phyloP scores from a whole-genome alignment of 1,140 invertebrate species.

The Arion vulgaris region DNA sequence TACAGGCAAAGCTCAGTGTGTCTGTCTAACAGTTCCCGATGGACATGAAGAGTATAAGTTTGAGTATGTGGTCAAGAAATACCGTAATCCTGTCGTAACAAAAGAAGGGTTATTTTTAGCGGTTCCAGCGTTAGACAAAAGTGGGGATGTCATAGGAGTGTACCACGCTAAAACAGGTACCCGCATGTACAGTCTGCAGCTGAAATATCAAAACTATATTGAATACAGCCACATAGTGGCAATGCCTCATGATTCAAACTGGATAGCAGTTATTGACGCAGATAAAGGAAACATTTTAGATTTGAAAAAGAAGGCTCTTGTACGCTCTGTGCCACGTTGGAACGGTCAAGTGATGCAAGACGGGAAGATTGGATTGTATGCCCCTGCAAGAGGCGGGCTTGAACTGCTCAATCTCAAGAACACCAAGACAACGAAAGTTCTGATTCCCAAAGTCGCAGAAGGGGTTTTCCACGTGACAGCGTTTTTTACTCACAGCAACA shows the following conservation, averaged over 20 bases:
- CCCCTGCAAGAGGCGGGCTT: slow-evolving; percentile 91
- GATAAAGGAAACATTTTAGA: slow-evolving; percentile 86
- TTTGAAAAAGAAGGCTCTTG: slow-evolving; percentile 74
- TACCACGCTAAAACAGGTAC: slow-evolving; percentile 88
- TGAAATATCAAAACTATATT: slow-evolving; percentile 70
- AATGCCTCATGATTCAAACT: slow-evolving; percentile 77
- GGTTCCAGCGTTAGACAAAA: slow-evolving; percentile 86
- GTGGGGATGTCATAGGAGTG: slow-evolving; percentile 86
- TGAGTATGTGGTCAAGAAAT: slow-evolving; percentile 78
- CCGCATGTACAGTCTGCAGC: slow-evolving; percentile 80
- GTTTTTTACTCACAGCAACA: slow-evolving; percentile 93
- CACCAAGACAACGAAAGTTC: slow-evolving; percentile 86
- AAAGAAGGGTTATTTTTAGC: slow-evolving; percentile 85
- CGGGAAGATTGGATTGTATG: slow-evolving; percentile 89
- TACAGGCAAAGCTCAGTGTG: slow-evolving; percentile 52
- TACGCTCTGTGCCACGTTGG: slow-evolving; percentile 74
- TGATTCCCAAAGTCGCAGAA: slow-evolving; percentile 90
- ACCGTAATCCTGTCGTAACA: slow-evolving; percentile 80
- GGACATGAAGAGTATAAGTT: slow-evolving; percentile 86
- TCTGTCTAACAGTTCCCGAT: slow-evolving; percentile 60
- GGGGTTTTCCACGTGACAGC: slow-evolving; percentile 97
- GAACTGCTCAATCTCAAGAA: slow-evolving; percentile 76
- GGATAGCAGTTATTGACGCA: slow-evolving; percentile 88
- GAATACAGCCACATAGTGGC: slow-evolving; percentile 70
- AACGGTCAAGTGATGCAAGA: slow-evolving; percentile 74